A percentile compares a stretch with the other conserved stretches of the same genome.
phyloP scores from a whole-genome alignment of 2,113 vertebrate species.

The Heterotilapia buettikoferi region DNA sequence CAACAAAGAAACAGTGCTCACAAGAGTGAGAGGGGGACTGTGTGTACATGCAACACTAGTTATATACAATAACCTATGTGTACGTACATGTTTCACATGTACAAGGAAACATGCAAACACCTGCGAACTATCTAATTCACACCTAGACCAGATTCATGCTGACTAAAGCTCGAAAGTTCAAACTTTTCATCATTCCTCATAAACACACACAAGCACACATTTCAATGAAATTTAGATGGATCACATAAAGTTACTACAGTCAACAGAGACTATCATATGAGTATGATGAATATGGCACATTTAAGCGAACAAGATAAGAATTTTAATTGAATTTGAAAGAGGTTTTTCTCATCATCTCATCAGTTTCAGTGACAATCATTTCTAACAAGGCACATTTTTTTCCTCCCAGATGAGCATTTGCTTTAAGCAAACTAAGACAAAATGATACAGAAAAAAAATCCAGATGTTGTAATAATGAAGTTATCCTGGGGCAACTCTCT shows the following conservation, averaged over 20 bases:
- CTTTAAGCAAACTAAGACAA: background rate
- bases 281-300: background rate
- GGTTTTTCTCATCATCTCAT: background rate
- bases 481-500: background rate
- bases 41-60: background rate
- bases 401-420: background rate
- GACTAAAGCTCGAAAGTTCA: conserved; percentile 14
- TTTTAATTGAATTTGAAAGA: background rate
- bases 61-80: background rate
- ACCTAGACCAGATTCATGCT: background rate
- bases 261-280: background rate
- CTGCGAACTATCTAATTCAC: background rate
- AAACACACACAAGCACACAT: background rate
- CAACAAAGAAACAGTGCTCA: background rate
- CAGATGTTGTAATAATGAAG: background rate
- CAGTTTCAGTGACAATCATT: background rate
- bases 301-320: background rate
- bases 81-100: background rate
- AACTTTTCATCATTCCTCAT: background rate
- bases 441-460: background rate
- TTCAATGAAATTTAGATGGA: background rate
- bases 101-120: background rate
- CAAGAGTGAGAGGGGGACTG: background rate
- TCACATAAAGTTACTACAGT: background rate
- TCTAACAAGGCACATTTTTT: background rate